Evolutionary conservation across 2,113 vertebrate species (phyloP), one percentile per base, ranked within the genome.

Genomic region (Leiothrix lutea): DNA sequence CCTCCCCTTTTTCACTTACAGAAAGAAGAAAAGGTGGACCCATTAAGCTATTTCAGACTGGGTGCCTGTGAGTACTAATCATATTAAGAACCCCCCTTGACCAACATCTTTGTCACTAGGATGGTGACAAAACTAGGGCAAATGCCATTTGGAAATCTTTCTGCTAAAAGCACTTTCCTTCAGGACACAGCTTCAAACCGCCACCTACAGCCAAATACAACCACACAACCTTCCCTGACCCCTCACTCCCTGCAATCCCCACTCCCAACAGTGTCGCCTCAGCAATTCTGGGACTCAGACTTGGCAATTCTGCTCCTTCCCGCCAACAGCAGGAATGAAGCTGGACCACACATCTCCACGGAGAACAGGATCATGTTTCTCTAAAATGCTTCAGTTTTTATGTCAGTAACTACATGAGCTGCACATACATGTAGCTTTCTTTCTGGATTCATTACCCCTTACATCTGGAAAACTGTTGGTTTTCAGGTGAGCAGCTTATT

Each of bases 351-450:
- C 31, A 36, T 31, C 53, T 65, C 24, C 56, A 54, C 0, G 3
- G 23, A 69, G 40, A 48, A 26, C 0, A 5, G 58, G 9, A n/a
- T 47, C 5, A 1, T 1, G 1, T 38, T 70, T 45, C 70, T 38
- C 65, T 13, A 18, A 83, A 77, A 72, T 3, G 12, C 40, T 77
- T 29, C 45, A 5, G 29, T 12, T 72, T 38, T 24, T 11, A 51
- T n/a, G 42, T 79, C 71, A 35, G 10, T 29, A 70, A 19, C 53
- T 50, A 15, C 23, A 8, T 21, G 12, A 56, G 19, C 65, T n/a
- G 21, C 19, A 73, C 50, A 9, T 0, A 51, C 12, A 17, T 1
- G 0, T 8, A 80, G 31, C 24, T 81, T 79, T 53, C 18, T 40
- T 53, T 57, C 48, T 19, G 26, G 22, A 78, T 22, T 70, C 67